Evolutionary conservation across 2,888 invertebrate genomes (phyloP).

Genomic region (Cenopis cana): DNA sequence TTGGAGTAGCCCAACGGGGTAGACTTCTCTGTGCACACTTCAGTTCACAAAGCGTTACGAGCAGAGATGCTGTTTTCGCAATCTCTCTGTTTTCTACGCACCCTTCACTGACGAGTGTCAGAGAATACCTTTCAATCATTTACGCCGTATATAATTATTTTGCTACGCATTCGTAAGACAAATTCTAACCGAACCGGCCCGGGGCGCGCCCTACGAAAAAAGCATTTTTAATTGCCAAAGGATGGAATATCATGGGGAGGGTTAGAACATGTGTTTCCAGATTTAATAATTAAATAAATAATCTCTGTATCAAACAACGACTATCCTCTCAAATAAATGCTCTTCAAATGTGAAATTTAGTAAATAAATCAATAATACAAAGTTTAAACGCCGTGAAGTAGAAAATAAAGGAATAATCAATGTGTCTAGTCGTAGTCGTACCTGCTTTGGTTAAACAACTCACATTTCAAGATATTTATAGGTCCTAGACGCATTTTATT

Average conservation of each 20-base stretch:
- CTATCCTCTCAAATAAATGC: not conserved
- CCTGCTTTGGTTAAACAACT: too few species aligned
- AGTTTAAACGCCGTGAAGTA: too few species aligned
- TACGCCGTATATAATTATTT: slow-evolving; percentile 81
- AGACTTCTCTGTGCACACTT: too few species aligned
- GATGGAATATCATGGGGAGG: slow-evolving; percentile 56
- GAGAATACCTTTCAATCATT: slow-evolving; percentile 81
- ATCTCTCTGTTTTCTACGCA: slow-evolving; percentile 46
- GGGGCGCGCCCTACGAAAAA: slow-evolving; percentile 60
- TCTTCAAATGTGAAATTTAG: not conserved
- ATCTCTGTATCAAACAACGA: not conserved
- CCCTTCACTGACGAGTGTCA: slow-evolving; percentile 58
- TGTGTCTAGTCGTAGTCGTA: too few species aligned
- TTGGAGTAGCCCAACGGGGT: too few species aligned
- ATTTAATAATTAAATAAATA: not conserved
- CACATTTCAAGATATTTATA: too few species aligned
- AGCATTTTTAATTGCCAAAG: slow-evolving; percentile 76
- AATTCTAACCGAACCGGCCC: slow-evolving; percentile 66
- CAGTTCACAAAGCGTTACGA: too few species aligned
- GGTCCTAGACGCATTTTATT: too few species aligned
- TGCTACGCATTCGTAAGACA: slow-evolving; percentile 69
- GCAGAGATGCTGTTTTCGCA: not conserved
- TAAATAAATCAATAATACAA: too few species aligned
- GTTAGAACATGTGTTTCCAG: not conserved
- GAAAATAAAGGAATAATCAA: too few species aligned